Conservation (phyloP, 1,140 invertebrate species). For the Probaryconus sp. region DNA sequence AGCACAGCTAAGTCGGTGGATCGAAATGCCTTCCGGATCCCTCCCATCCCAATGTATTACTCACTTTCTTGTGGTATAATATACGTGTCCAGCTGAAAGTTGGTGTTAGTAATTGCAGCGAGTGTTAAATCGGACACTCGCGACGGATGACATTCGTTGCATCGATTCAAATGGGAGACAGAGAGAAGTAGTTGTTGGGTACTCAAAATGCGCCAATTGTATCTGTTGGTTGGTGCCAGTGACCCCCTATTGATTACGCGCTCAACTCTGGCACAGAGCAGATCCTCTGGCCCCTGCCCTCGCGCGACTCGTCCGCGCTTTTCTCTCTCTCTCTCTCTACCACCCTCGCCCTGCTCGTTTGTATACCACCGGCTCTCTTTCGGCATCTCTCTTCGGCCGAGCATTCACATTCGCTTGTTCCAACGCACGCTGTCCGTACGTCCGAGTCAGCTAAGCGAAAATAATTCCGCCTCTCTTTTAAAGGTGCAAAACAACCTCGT, state of each 20-base stretch:
- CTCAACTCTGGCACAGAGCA: constrained; percentile 69
- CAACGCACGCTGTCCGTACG: constrained; percentile 9
- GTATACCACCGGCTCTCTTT: not conserved
- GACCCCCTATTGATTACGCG: constrained; percentile 76
- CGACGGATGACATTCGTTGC: no score
- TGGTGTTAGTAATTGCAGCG: no score
- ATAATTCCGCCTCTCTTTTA: no score
- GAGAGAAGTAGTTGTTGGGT: constrained; percentile 26
- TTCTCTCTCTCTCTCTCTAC: constrained; percentile 15
- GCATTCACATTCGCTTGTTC: constrained; percentile 28
- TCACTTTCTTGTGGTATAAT: no score
- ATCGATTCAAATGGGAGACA: no score
- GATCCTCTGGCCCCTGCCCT: constrained; percentile 46
- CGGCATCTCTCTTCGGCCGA: not conserved
- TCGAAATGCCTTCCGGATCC: no score
- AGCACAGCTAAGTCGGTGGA: no score
- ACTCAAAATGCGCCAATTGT: constrained; percentile 74
- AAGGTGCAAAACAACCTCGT: constrained; percentile 27
- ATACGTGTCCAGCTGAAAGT: no score
- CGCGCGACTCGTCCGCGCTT: constrained; percentile 7
- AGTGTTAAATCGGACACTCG: no score
- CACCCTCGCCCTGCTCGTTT: constrained; percentile 16
- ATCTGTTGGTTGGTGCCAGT: constrained; percentile 76
- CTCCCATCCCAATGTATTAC: no score
- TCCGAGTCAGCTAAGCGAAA: constrained; percentile 33